These are phyloP conservation scores for Atherinomorus stipes DNA, from an alignment of 2,113 vertebrate genomes.

Conservation along the genomic window DNA sequence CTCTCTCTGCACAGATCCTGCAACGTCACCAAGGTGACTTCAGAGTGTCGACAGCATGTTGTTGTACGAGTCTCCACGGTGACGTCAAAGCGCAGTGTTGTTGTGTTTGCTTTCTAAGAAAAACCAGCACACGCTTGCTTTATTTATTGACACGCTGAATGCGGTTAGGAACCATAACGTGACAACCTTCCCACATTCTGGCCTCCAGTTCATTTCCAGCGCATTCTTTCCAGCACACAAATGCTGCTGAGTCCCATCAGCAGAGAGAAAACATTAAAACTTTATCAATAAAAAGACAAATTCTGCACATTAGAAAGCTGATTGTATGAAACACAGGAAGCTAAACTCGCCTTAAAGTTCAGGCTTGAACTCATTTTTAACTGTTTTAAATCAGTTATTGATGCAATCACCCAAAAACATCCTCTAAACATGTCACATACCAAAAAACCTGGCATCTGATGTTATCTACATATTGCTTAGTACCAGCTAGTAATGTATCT, in stretches of 20 bases:
- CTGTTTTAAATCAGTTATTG: no score
- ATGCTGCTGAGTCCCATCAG: neutral
- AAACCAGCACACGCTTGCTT: conserved; percentile 42
- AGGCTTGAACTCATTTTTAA: no score
- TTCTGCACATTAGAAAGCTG: neutral
- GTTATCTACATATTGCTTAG: no score
- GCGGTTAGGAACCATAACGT: conserved; percentile 35
- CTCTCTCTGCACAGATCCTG: neutral
- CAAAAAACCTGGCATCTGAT: no score
- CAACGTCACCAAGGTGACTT: conserved; percentile 29
- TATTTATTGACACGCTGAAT: conserved; percentile 46
- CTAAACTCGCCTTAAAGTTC: no score
- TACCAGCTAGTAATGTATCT: no score
- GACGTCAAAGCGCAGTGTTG: conserved; percentile 59
- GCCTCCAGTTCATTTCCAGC: neutral
- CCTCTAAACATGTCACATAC: no score
- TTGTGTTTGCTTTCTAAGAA: conserved; percentile 54
- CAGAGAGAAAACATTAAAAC: neutral
- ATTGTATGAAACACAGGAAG: no score
- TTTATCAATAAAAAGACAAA: neutral
- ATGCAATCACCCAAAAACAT: no score
- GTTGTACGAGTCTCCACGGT: conserved; percentile 3
- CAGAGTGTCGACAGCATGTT: conserved; percentile 6
- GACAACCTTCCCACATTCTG: conserved; percentile 45
- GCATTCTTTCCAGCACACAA: neutral